Evolutionary conservation across 2,888 invertebrate species (phyloP), one percentile per base, ranked within the genome.

Genomic region (Litoditis marina): DNA sequence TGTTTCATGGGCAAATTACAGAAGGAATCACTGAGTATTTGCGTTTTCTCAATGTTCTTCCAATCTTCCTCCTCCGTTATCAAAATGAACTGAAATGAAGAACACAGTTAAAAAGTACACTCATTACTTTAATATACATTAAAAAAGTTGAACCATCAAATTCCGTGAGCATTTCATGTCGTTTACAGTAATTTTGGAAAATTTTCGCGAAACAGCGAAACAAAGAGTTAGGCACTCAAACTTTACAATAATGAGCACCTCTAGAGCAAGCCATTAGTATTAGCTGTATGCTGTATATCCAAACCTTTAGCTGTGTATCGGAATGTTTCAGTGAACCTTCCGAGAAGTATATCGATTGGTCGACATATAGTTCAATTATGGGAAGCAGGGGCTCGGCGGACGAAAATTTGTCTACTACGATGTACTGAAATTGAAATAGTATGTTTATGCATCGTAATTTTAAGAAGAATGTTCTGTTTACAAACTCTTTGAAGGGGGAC

Each of bases 321-420:
- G 68, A 73, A 49, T 61, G 60, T 30, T 66, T 63, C 39, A 70
- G 31, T 42, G 63, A 60, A n/a, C 67, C 65, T 16, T 76, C 58
- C 25, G 56, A 51, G 66, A 70, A 65, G 39, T 66, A 66, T 42
- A 64, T 60, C 50, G 62, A 68, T 36, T 74, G 74, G 54, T 79
- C 78, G 16, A 74, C 69, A 31, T 75, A 76, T 49, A 79, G 60
- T 52, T 79, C 79, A 13, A 79, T 63, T 7, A 79, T 68, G 3
- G 78, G 65, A 2, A 71, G 66, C 19, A 73, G 63, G 1, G 76
- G 67, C 58, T 79, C 79, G 16, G 66, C 66, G 50, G 71, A 71
- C 5, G 63, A 63, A 58, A 70, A 68, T n/a, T 68, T 65, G 55
- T 74, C 74, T n/a, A 74, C 63, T 1, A 74, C 68, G 1, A 74